Evolutionary conservation across 2,888 invertebrate genomes (phyloP), one percentile per base, ranked within the genome.

Genomic region (Brenthis ino): DNA sequence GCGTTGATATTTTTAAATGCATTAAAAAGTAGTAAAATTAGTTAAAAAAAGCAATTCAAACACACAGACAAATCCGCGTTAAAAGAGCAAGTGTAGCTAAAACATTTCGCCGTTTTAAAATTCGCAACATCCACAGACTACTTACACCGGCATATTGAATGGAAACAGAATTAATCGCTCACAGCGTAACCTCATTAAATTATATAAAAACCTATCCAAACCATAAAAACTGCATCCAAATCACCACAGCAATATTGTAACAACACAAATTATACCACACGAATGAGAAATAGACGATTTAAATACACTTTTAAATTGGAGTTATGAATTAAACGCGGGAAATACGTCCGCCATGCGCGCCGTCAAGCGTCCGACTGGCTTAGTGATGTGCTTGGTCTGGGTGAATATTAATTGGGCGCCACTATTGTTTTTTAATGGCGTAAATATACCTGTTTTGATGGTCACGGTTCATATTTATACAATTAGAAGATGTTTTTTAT

Each of bases 341-440:
- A 77, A 81, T 85, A 83, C 88, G 87, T 79, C 86, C 85, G 84
- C 72, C 76, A 77, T 65, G 75, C 71, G 72, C 81, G 82, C 82
- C 80, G 83, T 74, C 80, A 75, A 74, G 80, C 82, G 83, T 78
- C 74, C 75, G 77, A 89, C 89, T 89, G 85, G 75, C 73, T 68
- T 86, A 87, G 89, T 81, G 88, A 81, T 78, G 88, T 75, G 84
- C 79, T 77, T 76, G 67, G 8, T 43, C 37, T 66, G 43, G 60
- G 53, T 51, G 64, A 70, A 67, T 67, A 61, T 66, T 37, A 65
- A 60, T 61, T 56, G 24, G 55, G 56, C 57, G 14, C 28, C 28
- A 61, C 51, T 69, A 48, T 57, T 24, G 24, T 57, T 57, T 64
- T 61, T 61, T 65, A 56, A 37, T 56, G 53, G 24, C 37, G 55